Percentiles rank a stretch among this genome's conserved stretches.
Evolutionary conservation across 2,113 vertebrate genomes (phyloP).

Genomic region (Puma concolor): DNA sequence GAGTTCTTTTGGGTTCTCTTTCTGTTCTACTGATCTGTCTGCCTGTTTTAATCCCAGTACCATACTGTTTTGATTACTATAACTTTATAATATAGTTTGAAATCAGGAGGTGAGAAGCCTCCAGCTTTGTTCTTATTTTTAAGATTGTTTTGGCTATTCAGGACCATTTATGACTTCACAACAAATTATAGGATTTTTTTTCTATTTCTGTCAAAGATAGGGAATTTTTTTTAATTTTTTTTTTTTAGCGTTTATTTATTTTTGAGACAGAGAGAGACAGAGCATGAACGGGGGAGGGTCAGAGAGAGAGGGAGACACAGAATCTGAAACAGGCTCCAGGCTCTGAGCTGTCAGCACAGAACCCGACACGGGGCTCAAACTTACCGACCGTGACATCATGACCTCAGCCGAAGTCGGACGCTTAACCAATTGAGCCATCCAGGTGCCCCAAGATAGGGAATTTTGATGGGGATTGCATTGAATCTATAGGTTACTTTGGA

Average conservation of each 20-base stretch:
- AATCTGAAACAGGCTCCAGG: no score
- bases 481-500: background rate
- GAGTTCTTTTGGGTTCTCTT: background rate
- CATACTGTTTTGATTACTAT: background rate
- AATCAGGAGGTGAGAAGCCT: background rate
- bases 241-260: no score
- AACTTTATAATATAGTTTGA: background rate
- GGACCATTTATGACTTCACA: background rate
- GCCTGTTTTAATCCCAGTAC: background rate
- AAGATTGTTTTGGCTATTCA: background rate
- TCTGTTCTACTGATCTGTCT: background rate
- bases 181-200: background rate
- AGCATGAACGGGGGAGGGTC: no score
- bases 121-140: background rate
- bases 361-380: no score
- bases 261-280: no score
- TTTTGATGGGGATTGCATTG: background rate
- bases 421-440: no score
- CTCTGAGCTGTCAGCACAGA: no score
- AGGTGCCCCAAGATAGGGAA: background rate
- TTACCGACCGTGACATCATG: no score
- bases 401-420: accelerated
- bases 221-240: background rate
- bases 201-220: background rate
- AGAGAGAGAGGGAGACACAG: no score